A percentile compares a stretch with the other conserved stretches of the same genome.
phyloP scores from a whole-genome alignment of 2,888 invertebrate species.

The Augiades crinisus region DNA sequence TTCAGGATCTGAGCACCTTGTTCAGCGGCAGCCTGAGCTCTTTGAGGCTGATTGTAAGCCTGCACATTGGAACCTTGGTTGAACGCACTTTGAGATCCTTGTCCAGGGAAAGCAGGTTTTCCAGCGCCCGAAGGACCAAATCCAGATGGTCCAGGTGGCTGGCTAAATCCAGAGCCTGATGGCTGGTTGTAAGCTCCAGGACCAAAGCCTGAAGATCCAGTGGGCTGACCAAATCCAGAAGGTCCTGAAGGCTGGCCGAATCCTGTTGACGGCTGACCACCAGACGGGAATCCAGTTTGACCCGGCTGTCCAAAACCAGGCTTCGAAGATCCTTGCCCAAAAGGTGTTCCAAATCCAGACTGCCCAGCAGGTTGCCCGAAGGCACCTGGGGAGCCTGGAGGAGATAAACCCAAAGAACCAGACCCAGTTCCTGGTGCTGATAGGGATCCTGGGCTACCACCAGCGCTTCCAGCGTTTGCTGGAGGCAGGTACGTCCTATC shows the following conservation, averaged over 20 bases:
- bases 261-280: constrained; percentile 18
- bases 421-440: constrained; percentile 53
- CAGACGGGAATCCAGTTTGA: constrained; percentile 7
- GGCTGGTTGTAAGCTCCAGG: too few species aligned
- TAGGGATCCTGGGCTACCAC: constrained; percentile 66
- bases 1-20: constrained; percentile 61
- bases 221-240: constrained; percentile 14
- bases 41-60: constrained; percentile 49
- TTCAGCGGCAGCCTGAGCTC: constrained; percentile 61
- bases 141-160: background rate
- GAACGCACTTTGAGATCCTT: constrained; percentile 6
- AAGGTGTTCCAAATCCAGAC: constrained; percentile 27
- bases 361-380: constrained; percentile 29
- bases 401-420: constrained; percentile 21
- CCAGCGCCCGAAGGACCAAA: constrained; percentile 16
- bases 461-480: constrained; percentile 60
- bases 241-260: constrained; percentile 22
- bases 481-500: constrained; percentile 73
- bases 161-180: constrained; percentile 16
- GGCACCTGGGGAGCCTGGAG: constrained; percentile 12
- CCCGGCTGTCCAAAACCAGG: constrained; percentile 5
- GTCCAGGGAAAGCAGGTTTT: constrained; percentile 23
- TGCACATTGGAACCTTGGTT: constrained; percentile 24
- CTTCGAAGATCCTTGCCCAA: constrained; percentile 16
- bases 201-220: constrained; percentile 34